These are phyloP conservation scores for Drosophila orosa DNA, from an alignment of 1,140 invertebrate species.

Conservation along the genomic window DNA sequence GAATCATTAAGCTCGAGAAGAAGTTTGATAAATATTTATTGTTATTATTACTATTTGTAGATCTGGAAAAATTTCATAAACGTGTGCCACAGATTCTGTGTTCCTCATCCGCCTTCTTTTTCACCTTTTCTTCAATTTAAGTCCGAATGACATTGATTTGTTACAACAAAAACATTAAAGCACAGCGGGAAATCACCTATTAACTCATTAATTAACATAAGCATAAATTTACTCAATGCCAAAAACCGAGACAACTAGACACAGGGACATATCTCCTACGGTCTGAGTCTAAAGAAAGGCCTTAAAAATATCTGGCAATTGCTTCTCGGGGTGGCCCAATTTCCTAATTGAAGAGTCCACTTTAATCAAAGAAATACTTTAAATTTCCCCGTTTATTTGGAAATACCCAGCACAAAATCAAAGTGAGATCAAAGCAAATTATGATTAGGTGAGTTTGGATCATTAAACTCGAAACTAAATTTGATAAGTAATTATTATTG, in stretches of 20 bases:
- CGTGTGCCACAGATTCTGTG: neutral
- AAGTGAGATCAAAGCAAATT: constrained; percentile 31
- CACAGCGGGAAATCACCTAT: neutral
- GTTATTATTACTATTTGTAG: no score
- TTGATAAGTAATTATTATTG: no score
- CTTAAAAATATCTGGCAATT: neutral
- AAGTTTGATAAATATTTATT: no score
- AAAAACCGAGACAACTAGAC: neutral
- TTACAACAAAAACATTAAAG: neutral
- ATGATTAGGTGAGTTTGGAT: constrained; percentile 85
- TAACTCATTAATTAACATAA: constrained; percentile 7
- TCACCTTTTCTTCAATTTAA: neutral
- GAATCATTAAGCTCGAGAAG: neutral
- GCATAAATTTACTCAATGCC: constrained; percentile 17
- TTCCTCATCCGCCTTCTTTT: neutral
- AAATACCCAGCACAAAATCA: neutral
- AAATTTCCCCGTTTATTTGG: neutral
- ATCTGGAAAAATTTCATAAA: no score
- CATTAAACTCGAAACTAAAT: neutral
- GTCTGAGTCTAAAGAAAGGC: neutral
- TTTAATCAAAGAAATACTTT: neutral
- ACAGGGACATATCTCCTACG: neutral
- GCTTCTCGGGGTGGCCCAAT: neutral
- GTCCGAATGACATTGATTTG: neutral
- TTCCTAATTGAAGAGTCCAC: neutral